Base-by-base conservation (phyloP, 2,113 vertebrate genomes). In the Pycnonotus jocosus region DNA sequence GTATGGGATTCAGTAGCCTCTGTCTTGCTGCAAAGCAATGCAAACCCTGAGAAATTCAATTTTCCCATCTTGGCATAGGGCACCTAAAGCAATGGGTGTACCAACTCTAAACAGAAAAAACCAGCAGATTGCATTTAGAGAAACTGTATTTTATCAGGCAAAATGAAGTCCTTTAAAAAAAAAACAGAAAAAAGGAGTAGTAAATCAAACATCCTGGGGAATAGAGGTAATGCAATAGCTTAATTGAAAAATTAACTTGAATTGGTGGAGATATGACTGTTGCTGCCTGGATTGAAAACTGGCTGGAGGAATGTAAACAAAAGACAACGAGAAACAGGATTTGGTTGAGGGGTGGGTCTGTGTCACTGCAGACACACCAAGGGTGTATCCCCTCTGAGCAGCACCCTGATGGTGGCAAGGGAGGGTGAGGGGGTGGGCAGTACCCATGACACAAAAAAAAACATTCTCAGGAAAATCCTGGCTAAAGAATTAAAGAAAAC, bases 231-330 rank as follows among this genome's bases (percentile, higher is more conserved):
- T 45, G 66, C 28, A 90, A 89, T 31, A 92, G 44, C 61, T 87
- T 85, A 51, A 92, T 15, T 76, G 79, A 88, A 90, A 93, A 82
- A 79, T 65, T 85, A 86, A 61, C 66, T 92, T 0, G 0, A 25
- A 44, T 51, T 30, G 38, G 68, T 73, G 71, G 47, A 88, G 68
- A 42, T 81, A 33, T 4, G 24, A 35, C 64, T 88, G 80, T 37
- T 73, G 51, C 50, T 77, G 42, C 74, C 90, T 51, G 62, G 20
- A 73, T 19, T 50, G 85, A 86, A 81, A 88, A 80, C 54, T 42
- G 82, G 37, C 47, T 28, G 27, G 51, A 92, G 64, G 80, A 94
- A 88, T 71, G 88, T 56, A 94, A 95, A 93, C 86, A 93, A 90
- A 92, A 92, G 91, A 50, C 45, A 80, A 58, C 1, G 3, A 86